These are phyloP conservation scores for Drosophila baimaii DNA, from an alignment of 1,140 invertebrate species.

Conservation along the genomic window DNA sequence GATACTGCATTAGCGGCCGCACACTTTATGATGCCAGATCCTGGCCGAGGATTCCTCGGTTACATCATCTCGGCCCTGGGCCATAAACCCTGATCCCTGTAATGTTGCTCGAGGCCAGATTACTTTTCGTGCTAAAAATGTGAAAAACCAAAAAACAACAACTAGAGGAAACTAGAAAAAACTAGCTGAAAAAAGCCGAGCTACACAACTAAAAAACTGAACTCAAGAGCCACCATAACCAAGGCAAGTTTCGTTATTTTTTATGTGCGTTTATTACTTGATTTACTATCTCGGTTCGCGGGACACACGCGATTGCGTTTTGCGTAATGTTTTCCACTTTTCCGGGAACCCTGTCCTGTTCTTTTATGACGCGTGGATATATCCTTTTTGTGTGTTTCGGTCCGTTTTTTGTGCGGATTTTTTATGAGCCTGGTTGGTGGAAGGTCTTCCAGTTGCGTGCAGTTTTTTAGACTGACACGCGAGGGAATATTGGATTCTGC, in stretches of 20 bases:
- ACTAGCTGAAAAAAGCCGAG: slow-evolving; percentile 23
- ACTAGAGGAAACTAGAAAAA: slow-evolving; percentile 13
- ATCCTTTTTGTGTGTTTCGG: slow-evolving; percentile 31
- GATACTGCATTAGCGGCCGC: slow-evolving; percentile 26
- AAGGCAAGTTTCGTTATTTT: slow-evolving; percentile 48
- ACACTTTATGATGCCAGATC: slow-evolving; percentile 20
- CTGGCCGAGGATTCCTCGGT: slow-evolving; percentile 11
- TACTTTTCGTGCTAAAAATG: slow-evolving; percentile 11
- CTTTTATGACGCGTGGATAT: slow-evolving; percentile 54
- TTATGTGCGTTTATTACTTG: slow-evolving; percentile 40
- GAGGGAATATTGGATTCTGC: slow-evolving; percentile 33
- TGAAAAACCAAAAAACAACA: slow-evolving; percentile 25
- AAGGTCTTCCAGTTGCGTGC: slow-evolving; percentile 77
- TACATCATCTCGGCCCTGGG: slow-evolving; percentile 25
- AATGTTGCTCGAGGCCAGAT: slow-evolving; percentile 14
- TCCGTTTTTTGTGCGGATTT: slow-evolving; percentile 24
- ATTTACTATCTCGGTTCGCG: slow-evolving; percentile 27
- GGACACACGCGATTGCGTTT: slow-evolving; percentile 54
- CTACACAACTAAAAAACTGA: slow-evolving; percentile 59
- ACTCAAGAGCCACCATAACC: slow-evolving; percentile 48
- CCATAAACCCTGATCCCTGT: slow-evolving; percentile 20
- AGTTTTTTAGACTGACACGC: slow-evolving; percentile 80
- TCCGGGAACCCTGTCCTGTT: slow-evolving; percentile 9
- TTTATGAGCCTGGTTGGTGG: slow-evolving; percentile 20
- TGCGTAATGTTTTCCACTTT: slow-evolving; percentile 56